phyloP scores from a whole-genome alignment of 2,888 invertebrate genomes.

The Acronicta alni region DNA sequence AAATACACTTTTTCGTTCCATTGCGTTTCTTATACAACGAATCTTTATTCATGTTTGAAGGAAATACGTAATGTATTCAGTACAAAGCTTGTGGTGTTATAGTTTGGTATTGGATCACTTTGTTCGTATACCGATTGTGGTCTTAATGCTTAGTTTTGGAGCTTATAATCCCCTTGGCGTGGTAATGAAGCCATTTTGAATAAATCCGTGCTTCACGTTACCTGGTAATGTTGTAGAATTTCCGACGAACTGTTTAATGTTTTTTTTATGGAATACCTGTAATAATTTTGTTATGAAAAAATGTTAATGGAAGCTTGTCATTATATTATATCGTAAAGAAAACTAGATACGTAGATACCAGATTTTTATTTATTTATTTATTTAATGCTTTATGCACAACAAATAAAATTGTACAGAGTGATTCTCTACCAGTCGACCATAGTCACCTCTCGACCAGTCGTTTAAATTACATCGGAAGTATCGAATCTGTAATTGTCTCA shows the following conservation, averaged over 20 bases:
- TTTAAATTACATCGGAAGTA: no score
- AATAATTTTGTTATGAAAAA: constrained; percentile 6
- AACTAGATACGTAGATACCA: neutral
- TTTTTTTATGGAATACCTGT: constrained; percentile 23
- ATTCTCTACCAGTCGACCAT: no score
- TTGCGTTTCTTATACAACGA: constrained; percentile 23
- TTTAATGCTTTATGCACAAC: no score
- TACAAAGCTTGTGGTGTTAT: constrained; percentile 10
- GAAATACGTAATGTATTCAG: constrained; percentile 28
- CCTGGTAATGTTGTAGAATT: constrained; percentile 40
- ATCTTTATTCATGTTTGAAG: neutral
- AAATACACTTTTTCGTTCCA: constrained; percentile 36
- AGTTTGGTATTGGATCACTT: constrained; percentile 30
- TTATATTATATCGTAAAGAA: neutral
- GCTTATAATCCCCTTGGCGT: constrained; percentile 57
- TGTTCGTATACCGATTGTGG: constrained; percentile 40
- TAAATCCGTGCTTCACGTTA: constrained; percentile 44
- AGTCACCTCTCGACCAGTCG: no score
- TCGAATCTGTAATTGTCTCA: no score
- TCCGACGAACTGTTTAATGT: constrained; percentile 21
- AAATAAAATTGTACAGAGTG: no score
- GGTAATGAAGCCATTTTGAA: constrained; percentile 60
- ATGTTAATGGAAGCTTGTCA: constrained; percentile 4
- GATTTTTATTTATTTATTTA: no score
- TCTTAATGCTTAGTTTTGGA: constrained; percentile 54